Evolutionary conservation across 2,797 vertebrate species (phyloP), one percentile per base, ranked within the genome.

Genomic region (Euphonia xanthogaster): DNA sequence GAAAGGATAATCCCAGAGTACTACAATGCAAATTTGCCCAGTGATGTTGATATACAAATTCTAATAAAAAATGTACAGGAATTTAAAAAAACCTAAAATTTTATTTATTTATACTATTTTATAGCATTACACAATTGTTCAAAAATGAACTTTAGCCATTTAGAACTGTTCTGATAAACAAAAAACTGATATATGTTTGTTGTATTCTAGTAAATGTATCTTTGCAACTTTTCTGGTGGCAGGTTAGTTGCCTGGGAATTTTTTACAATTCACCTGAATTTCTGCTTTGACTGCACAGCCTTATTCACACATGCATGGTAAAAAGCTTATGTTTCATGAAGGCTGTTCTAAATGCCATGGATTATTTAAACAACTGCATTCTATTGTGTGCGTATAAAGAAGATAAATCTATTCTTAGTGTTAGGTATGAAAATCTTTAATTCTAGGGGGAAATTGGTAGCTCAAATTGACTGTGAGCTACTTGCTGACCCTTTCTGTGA

Each of bases 361-460:
- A 72, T 61, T 93, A 51, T 71, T 78, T 81, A 65, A 86, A 53
- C 2, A 71, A 37, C 30, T 53, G 4, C 33, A 15, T 86, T 82
- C 14, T 78, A 6, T 35, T 53, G 5, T 42, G 12, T 23, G 60
- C 19, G 60, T 68, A 68, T 71, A 72, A 74, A 53, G n/a, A 63
- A 37, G 22, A 50, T 14, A 89, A 86, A 78, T 50, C 19, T 72
- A 8, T 65, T 68, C 50, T 53, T 72, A 47, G 9, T 47, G 17
- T 79, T 87, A 78, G 15, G 12, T 65, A 61, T n/a, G 33, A 86
- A 88, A 86, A 88, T 14, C 33, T 86, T 90, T n/a, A 81, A 53
- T 84, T 93, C 54, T 50, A 47, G 37, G 73, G 27, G 10, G 6
- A 71, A 78, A 35, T 2, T 30, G 12, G 15, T 71, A 68, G 17